Percentiles rank a stretch among this genome's conserved stretches.
Evolutionary conservation across 2,888 invertebrate species (phyloP).

Genomic region (Aporophyla nigra): DNA sequence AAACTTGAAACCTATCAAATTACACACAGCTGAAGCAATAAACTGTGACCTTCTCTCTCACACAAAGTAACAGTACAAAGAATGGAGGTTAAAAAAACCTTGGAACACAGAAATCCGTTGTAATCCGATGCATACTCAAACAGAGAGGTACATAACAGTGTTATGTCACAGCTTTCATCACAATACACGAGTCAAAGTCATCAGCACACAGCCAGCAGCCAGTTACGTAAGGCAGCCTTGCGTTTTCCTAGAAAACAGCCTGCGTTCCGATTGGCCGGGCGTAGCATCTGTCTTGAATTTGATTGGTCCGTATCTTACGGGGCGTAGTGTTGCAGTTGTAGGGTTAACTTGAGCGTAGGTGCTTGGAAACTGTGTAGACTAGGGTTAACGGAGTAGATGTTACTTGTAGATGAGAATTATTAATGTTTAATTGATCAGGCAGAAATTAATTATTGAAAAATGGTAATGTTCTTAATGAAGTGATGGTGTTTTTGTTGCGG

Average conservation of each 20-base stretch:
- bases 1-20: background rate
- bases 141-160: background rate
- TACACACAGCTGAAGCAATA: background rate
- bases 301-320: slow-evolving; percentile 67
- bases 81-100: background rate
- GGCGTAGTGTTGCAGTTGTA: slow-evolving; percentile 50
- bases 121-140: background rate
- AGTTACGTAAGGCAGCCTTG: slow-evolving; percentile 34
- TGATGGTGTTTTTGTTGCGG: slow-evolving; percentile 5
- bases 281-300: slow-evolving; percentile 62
- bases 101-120: background rate
- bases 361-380: slow-evolving; percentile 1
- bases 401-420: background rate
- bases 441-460: slow-evolving; percentile 25
- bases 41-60: background rate
- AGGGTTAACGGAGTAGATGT: background rate
- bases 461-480: slow-evolving; percentile 34
- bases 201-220: slow-evolving; percentile 3
- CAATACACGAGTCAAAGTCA: slow-evolving; percentile 35
- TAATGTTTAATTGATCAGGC: slow-evolving; percentile 13
- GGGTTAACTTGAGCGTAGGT: slow-evolving; percentile 42
- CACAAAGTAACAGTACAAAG: background rate
- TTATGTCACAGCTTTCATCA: slow-evolving; percentile 14
- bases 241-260: slow-evolving; percentile 59
- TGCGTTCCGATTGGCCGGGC: slow-evolving; percentile 62